Evolutionary conservation across 1,140 invertebrate species (phyloP).

Genomic region (Sminthurinus signatus): DNA sequence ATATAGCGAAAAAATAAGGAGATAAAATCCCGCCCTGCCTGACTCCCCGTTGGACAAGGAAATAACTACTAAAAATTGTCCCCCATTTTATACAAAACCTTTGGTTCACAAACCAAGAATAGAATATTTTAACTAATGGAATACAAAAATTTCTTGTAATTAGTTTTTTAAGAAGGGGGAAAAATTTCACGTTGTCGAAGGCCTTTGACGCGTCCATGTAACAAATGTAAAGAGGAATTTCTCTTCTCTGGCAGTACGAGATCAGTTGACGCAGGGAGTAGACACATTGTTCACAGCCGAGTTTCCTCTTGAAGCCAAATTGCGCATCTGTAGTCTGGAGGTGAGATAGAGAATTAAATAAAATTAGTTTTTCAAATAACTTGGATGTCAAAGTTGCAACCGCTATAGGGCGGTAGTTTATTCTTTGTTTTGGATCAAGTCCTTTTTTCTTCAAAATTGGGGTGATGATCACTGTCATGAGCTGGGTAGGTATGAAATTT

Average conservation of each 20-base stretch:
- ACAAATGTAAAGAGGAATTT: constrained; percentile 1
- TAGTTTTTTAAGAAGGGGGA: background rate
- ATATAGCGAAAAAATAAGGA: background rate
- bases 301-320: constrained; percentile 6
- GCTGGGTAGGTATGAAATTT: too few species aligned
- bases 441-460: too few species aligned
- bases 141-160: background rate
- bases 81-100: too few species aligned
- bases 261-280: background rate
- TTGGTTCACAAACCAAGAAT: too few species aligned
- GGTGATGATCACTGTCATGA: too few species aligned
- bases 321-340: background rate
- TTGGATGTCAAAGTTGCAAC: background rate
- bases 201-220: constrained; percentile 12
- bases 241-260: background rate
- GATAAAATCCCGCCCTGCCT: too few species aligned
- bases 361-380: background rate
- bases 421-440: background rate
- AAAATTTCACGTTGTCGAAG: background rate
- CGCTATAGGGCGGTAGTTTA: constrained; percentile 11
- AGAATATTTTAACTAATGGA: too few species aligned
- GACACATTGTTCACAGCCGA: background rate
- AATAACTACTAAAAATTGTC: background rate
- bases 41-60: background rate
- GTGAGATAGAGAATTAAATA: too few species aligned